Conservation (phyloP, 2,888 invertebrate species). For the Hydrotaea cyrtoneurina region DNA sequence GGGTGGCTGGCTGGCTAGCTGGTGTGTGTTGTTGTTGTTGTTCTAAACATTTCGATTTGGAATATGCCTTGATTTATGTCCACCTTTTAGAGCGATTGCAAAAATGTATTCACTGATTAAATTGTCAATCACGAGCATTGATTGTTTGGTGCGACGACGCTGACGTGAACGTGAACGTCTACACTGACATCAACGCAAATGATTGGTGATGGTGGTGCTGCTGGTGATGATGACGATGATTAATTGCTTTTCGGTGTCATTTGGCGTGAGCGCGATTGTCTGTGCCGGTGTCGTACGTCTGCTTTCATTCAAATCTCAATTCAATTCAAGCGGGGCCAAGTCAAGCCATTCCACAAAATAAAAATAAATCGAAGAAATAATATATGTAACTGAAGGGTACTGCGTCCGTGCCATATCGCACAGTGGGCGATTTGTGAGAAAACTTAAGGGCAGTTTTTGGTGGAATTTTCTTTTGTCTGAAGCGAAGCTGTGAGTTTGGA, state of each 20-base stretch:
- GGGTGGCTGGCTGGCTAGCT: background rate
- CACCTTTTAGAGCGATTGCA: constrained; percentile 16
- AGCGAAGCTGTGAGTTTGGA: too few relatives aligned
- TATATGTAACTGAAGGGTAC: constrained; percentile 34
- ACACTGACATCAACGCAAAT: background rate
- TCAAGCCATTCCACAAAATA: constrained; percentile 2
- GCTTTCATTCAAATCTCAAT: constrained; percentile 51
- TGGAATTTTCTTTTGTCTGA: too few relatives aligned
- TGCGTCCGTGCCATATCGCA: constrained; percentile 26
- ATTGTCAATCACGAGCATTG: constrained; percentile 63
- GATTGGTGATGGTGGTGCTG: constrained; percentile 24
- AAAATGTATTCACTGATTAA: constrained; percentile 64
- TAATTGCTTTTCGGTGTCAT: constrained; percentile 68
- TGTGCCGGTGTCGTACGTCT: constrained; percentile 54
- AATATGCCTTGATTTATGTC: constrained; percentile 37
- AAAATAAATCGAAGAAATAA: constrained; percentile 3
- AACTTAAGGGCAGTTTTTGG: too few relatives aligned
- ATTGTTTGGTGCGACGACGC: constrained; percentile 11
- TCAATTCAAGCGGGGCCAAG: constrained; percentile 3
- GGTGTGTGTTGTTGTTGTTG: background rate
- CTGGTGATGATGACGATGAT: constrained; percentile 65
- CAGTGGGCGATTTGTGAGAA: background rate
- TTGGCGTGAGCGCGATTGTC: constrained; percentile 13
- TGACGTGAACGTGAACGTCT: constrained; percentile 17
- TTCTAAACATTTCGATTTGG: background rate